Evolutionary conservation across 2,113 vertebrate genomes (phyloP), one percentile per base, ranked within the genome.

Genomic region (Oenanthe oenanthe): DNA sequence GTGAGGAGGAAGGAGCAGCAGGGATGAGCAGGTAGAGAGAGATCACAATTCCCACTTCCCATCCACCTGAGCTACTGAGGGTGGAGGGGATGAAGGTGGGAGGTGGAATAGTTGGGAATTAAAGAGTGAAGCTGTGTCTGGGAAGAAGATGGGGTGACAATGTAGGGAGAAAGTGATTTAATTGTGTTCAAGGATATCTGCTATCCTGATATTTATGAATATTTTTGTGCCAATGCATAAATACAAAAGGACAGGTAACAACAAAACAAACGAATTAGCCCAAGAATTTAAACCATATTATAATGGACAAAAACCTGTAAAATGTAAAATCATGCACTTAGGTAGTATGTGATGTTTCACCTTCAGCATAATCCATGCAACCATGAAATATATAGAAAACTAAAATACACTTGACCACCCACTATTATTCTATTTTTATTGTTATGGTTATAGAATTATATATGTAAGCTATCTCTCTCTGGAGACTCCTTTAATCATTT

Each of bases 61-160:
- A 26, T 34, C 17, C 53, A 47, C 13, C 6, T 54, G 25, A 45
- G 20, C n/a, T 40, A 53, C 19, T 34, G 13, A 75, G 15, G 29
- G 13, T 53, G 38, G 29, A 54, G 6, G 3, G 17, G 2, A 2
- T 0, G 1, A 67, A 67, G 13, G 7, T 13, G 12, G 5, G 40
- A 54, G 11, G 12, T 47, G 54, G 13, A 47, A 25, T 47, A 75
- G 17, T 4, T 54, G 47, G 25, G 12, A 61, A 34, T 47, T n/a
- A 61, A 74, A 75, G 24, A 61, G 9, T 16, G 20, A 61, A 31
- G 11, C 11, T 60, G 17, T 47, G 5, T 24, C n/a, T 67, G 17
- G 38, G 13, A 53, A 67, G 10, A 66, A 61, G 34, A 9, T 14
- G 14, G 2, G 2, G 2, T 68, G 25, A 24, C 10, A 15, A 47